Base-by-base conservation (phyloP, 2,797 vertebrate species). In the Characodon lateralis region DNA sequence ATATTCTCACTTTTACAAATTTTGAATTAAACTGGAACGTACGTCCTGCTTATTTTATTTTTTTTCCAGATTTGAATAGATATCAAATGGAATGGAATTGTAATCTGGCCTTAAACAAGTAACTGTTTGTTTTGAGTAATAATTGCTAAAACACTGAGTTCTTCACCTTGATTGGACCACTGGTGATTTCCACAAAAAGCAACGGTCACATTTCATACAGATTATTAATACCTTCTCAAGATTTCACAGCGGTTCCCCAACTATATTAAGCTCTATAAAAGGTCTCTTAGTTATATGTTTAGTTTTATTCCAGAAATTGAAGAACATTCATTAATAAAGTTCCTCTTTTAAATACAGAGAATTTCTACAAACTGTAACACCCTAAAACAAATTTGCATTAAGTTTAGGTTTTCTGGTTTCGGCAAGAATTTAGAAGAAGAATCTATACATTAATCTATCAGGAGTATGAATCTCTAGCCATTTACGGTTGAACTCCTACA, bases 281-380 rank as follows among this genome's bases (percentile, higher is more conserved):
- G 71, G 78, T 85, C 81, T 83, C 69, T 74, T 22, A 0, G 22
- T 53, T 5, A 6, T 1, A 50, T 78, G 71, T 71, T 65, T 22
- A 1, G 22, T 58, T 65, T 89, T 41, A 71, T 53, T 80, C 59
- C 58, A 39, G 55, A 0, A 74, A 74, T 72, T 55, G 72, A 82
- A 80, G 22, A 84, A 92, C 88, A 85, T 88, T 92, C 82, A 71
- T 75, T 55, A 66, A 41, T 26, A 10, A 72, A 74, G 48, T 69
- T 71, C 79, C 46, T 56, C 56, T 61, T 84, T 66, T 41, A 70
- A 74, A 83, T 89, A 90, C 74, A 87, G 90, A 89, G 74, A 90
- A 90, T 92, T 89, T 53, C 53, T 28, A 46, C 66, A 24, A 71
- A 55, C 83, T 81, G 77, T 79, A 83, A 86, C 77, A 77, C 65